A percentile compares a stretch with the other conserved stretches of the same genome.
phyloP scores from a whole-genome alignment of 2,888 invertebrate species.

The Allophyes oxyacanthae region DNA sequence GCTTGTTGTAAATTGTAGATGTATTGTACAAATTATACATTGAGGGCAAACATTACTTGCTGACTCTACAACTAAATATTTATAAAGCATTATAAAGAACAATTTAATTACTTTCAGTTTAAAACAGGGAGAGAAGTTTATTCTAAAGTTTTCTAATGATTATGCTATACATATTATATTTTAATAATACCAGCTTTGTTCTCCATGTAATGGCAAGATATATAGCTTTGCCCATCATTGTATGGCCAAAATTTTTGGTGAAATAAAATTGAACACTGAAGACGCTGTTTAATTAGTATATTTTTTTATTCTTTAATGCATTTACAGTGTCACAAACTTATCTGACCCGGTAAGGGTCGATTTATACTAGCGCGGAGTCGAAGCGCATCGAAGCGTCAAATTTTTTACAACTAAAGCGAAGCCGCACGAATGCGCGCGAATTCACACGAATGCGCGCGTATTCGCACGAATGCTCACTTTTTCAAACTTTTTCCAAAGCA shows the following conservation, averaged over 20 bases:
- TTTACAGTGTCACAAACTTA: too few species aligned
- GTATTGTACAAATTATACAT: conserved; percentile 10
- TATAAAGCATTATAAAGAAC: conserved; percentile 5
- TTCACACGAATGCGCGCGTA: too few species aligned
- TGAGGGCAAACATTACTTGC: conserved; percentile 5
- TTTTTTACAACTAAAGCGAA: too few species aligned
- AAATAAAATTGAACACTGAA: conserved; percentile 50
- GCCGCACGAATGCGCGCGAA: too few species aligned
- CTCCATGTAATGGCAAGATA: conserved; percentile 48
- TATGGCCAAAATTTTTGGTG: conserved; percentile 50
- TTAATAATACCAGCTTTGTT: conserved; percentile 37
- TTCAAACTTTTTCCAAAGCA: too few species aligned
- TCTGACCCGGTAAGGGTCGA: too few species aligned
- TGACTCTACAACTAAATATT: conserved; percentile 8
- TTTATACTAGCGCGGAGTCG: too few species aligned
- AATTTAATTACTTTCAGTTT: conserved; percentile 3
- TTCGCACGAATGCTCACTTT: too few species aligned
- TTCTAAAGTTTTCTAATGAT: conserved; percentile 23
- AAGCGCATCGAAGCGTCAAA: too few species aligned
- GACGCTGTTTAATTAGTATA: conserved; percentile 1
- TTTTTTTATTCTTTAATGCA: too few species aligned
- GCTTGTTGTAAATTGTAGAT: conserved; percentile 27
- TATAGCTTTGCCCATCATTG: conserved; percentile 38
- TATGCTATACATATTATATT: conserved; percentile 26
- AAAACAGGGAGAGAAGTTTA: conserved; percentile 7